Conservation (phyloP, 2,113 vertebrate species). For the Pitta sordida region DNA sequence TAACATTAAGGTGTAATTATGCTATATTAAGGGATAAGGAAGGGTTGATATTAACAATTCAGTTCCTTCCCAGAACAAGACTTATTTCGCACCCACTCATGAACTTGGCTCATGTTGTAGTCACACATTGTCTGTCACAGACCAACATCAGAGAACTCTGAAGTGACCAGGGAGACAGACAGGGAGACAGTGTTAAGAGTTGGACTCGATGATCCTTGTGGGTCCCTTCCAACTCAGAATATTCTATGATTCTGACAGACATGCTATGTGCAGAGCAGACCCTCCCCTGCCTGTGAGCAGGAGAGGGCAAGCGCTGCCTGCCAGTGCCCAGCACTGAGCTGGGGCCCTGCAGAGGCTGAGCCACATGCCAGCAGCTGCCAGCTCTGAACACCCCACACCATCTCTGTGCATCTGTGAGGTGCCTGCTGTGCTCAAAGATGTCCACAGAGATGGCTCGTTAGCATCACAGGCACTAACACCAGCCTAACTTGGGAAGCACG, state of each 20-base stretch:
- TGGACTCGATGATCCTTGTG: no score
- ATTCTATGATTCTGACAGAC: no score
- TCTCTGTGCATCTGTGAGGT: fast-evolving
- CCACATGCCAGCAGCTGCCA: neutral
- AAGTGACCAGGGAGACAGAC: no score
- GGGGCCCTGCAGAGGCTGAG: neutral
- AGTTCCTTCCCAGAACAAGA: neutral
- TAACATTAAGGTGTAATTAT: neutral
- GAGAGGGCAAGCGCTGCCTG: neutral
- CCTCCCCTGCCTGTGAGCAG: neutral
- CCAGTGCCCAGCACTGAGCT: fast-evolving
- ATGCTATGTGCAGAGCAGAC: fast-evolving
- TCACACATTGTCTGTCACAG: neutral
- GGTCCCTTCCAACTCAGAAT: no score
- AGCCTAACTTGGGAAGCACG: fast-evolving
- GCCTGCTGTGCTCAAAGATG: fast-evolving
- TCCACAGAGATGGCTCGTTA: no score
- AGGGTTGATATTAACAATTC: neutral
- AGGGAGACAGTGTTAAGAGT: no score
- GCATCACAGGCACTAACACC: neutral
- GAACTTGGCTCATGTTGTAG: neutral
- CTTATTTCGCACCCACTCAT: neutral
- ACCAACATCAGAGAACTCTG: neutral
- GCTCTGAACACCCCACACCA: fast-evolving
- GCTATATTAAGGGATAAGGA: neutral